Conservation (phyloP, 2,797 vertebrate genomes). For the Enteromius trimaculatus region DNA sequence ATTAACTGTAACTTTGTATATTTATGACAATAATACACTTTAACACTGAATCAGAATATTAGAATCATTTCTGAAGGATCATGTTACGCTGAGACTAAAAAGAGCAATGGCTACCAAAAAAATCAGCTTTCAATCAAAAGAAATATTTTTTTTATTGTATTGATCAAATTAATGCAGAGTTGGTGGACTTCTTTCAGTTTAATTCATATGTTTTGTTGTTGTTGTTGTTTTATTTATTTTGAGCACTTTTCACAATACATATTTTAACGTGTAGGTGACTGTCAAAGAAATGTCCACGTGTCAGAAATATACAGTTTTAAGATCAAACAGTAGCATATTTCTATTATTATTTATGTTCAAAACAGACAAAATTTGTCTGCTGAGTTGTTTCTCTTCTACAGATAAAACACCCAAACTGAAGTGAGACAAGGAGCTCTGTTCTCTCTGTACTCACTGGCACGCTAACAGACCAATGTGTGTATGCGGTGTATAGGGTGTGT, state of each 20-base stretch:
- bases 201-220: neutral
- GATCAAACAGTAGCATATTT: neutral
- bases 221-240: neutral
- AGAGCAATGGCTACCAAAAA: neutral
- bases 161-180: neutral
- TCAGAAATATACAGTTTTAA: neutral
- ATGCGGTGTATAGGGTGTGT: slow-evolving; percentile 64
- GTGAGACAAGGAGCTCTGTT: slow-evolving; percentile 46
- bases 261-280: neutral
- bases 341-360: neutral
- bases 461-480: slow-evolving; percentile 62
- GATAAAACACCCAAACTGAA: slow-evolving; percentile 47
- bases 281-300: neutral
- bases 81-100: neutral
- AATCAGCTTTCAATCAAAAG: neutral
- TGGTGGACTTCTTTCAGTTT: neutral
- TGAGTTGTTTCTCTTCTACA: neutral
- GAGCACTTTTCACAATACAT: neutral
- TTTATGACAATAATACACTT: neutral
- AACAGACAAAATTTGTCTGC: neutral
- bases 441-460: slow-evolving; percentile 50
- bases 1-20: neutral
- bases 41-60: neutral
- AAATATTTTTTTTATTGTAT: neutral
- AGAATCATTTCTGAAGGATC: neutral